These are phyloP conservation scores for Whitmania pigra DNA, from an alignment of 1,140 invertebrate species.

Conservation along the genomic window DNA sequence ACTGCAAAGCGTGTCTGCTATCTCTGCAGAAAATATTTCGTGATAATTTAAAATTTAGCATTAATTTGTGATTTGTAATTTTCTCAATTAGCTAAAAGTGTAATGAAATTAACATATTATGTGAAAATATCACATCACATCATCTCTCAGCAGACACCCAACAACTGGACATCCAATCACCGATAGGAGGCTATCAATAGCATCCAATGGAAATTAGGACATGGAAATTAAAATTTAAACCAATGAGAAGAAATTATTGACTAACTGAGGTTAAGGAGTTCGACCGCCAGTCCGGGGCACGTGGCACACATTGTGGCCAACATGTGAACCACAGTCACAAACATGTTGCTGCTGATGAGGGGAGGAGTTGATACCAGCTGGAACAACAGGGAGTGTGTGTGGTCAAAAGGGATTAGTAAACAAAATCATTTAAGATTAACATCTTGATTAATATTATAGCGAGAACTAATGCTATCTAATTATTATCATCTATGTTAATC, in stretches of 20 bases:
- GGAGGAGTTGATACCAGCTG: conserved; percentile 80
- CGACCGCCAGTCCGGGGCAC: conserved; percentile 79
- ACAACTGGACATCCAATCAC: background rate
- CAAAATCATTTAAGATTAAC: too few relatives aligned
- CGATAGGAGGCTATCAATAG: conserved; percentile 13
- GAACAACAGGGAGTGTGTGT: conserved; percentile 31
- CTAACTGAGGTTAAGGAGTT: conserved; percentile 69
- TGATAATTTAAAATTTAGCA: background rate
- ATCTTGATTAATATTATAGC: too few relatives aligned
- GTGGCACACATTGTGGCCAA: conserved; percentile 83
- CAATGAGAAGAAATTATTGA: background rate
- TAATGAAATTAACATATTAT: background rate
- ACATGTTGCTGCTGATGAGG: conserved; percentile 78
- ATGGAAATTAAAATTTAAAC: background rate
- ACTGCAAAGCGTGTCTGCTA: conserved; percentile 81
- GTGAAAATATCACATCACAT: background rate
- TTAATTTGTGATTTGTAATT: too few relatives aligned
- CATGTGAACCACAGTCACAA: conserved; percentile 89
- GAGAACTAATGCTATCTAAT: too few relatives aligned
- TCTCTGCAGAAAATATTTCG: conserved; percentile 46
- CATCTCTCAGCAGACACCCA: background rate
- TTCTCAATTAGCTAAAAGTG: too few relatives aligned
- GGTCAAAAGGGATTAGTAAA: too few relatives aligned
- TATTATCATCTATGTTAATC: too few relatives aligned
- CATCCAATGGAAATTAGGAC: background rate